These are phyloP conservation scores for Hirtodrosophila alboralis DNA, from an alignment of 2,888 invertebrate genomes.

Conservation along the genomic window DNA sequence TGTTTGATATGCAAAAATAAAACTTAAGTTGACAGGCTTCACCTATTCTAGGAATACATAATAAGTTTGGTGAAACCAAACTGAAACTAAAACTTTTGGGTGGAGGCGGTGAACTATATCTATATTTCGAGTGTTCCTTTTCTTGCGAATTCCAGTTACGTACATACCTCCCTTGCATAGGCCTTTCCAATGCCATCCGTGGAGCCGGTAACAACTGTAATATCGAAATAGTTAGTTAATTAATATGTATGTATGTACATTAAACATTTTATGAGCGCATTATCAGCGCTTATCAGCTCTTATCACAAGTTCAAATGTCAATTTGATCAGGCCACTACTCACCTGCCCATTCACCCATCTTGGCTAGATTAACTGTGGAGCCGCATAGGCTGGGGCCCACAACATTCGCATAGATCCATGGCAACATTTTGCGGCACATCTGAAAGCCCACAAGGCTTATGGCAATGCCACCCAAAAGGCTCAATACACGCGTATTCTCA, in stretches of 20 bases:
- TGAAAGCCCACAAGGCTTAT: constrained; percentile 80
- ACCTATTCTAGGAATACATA: no score
- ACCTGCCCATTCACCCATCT: constrained; percentile 93
- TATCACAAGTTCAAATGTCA: constrained; percentile 39
- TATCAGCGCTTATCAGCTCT: constrained; percentile 29
- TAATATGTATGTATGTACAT: constrained; percentile 6
- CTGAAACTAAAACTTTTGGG: no score
- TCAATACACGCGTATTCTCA: constrained; percentile 56
- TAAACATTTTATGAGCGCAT: constrained; percentile 25
- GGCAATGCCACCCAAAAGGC: constrained; percentile 70
- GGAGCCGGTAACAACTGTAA: constrained; percentile 92
- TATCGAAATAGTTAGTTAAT: not conserved
- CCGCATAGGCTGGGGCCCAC: constrained; percentile 86
- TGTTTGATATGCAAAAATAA: constrained; percentile 13
- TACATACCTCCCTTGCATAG: constrained; percentile 89
- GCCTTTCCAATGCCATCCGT: constrained; percentile 96
- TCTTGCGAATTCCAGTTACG: not conserved
- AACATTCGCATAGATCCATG: constrained; percentile 84
- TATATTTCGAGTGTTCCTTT: no score
- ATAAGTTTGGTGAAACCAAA: no score
- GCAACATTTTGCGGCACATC: constrained; percentile 82
- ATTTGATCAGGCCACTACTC: constrained; percentile 84
- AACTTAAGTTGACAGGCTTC: not conserved
- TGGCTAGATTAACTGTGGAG: constrained; percentile 87
- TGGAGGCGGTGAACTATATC: no score